These are phyloP conservation scores for Acrossocheilus fasciatus DNA, from an alignment of 2,797 vertebrate genomes.

Conservation along the genomic window DNA sequence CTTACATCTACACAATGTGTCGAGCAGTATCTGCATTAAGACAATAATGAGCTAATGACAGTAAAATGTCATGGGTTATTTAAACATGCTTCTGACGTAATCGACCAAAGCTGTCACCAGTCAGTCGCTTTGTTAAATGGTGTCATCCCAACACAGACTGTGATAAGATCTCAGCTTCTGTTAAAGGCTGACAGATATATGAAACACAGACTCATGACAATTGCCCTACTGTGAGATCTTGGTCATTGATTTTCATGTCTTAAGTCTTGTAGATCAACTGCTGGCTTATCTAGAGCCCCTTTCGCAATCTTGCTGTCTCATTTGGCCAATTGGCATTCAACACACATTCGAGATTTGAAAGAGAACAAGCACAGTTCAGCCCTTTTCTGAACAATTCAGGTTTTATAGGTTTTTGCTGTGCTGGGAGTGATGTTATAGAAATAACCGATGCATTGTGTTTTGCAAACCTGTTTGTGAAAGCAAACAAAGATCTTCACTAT, in stretches of 20 bases:
- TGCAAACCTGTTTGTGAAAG: neutral
- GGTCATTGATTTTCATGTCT: constrained; percentile 24
- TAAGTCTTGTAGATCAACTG: constrained; percentile 31
- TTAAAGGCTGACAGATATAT: constrained; percentile 23
- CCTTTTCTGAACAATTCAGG: neutral
- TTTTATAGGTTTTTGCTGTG: neutral
- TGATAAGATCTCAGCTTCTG: constrained; percentile 25
- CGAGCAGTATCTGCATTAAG: neutral
- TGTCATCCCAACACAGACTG: neutral
- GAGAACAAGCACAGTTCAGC: neutral
- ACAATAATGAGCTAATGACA: constrained; percentile 1
- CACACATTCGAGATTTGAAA: constrained; percentile 1
- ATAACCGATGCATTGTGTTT: neutral
- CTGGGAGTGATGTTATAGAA: neutral
- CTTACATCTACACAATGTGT: neutral
- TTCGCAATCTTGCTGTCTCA: constrained; percentile 3
- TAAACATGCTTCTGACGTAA: constrained; percentile 6
- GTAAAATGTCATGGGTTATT: neutral
- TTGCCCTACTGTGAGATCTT: constrained; percentile 22
- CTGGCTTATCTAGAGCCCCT: neutral
- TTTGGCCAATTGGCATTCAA: constrained; percentile 21
- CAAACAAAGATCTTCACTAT: neutral
- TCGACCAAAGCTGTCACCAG: neutral
- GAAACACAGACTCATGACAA: constrained; percentile 13
- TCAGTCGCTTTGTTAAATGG: constrained; percentile 8